Evolutionary conservation across 2,888 invertebrate species (phyloP).

Genomic region (Cantharis rufa): DNA sequence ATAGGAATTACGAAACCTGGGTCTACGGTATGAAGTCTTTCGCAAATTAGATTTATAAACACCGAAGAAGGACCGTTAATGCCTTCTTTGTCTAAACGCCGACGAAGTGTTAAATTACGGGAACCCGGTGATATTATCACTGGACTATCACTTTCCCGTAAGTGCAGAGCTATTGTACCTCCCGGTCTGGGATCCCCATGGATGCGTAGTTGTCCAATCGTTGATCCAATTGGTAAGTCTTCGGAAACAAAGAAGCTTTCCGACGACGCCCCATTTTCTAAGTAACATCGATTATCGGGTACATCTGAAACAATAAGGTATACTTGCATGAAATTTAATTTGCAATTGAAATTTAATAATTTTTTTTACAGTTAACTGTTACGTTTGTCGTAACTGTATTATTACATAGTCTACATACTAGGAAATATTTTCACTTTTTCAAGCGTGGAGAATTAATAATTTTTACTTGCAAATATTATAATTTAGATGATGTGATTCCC

Average conservation of each 20-base stretch:
- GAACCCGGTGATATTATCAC: conserved; percentile 76
- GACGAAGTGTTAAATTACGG: conserved; percentile 78
- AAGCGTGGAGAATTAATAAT: background rate
- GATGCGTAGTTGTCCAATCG: conserved; percentile 78
- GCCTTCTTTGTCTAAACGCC: conserved; percentile 84
- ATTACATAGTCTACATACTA: background rate
- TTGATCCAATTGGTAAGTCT: conserved; percentile 77
- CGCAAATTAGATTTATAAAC: conserved; percentile 85
- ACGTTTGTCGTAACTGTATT: background rate
- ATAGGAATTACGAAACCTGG: conserved; percentile 79
- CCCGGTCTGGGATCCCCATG: conserved; percentile 77
- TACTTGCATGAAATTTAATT: background rate
- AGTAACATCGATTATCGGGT: conserved; percentile 84
- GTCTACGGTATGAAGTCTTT: conserved; percentile 70
- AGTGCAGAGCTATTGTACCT: conserved; percentile 77
- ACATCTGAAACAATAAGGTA: conserved; percentile 59
- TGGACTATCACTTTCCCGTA: conserved; percentile 81
- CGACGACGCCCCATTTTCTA: conserved; percentile 88
- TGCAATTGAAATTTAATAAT: background rate
- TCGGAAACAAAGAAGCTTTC: conserved; percentile 91
- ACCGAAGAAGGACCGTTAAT: conserved; percentile 81
- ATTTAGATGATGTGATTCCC: background rate
- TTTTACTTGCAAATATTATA: background rate
- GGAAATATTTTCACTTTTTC: background rate
- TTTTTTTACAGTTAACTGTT: background rate